These are phyloP conservation scores for Aleiodes sp. DNA, from an alignment of 1,140 invertebrate species.

Conservation along the genomic window DNA sequence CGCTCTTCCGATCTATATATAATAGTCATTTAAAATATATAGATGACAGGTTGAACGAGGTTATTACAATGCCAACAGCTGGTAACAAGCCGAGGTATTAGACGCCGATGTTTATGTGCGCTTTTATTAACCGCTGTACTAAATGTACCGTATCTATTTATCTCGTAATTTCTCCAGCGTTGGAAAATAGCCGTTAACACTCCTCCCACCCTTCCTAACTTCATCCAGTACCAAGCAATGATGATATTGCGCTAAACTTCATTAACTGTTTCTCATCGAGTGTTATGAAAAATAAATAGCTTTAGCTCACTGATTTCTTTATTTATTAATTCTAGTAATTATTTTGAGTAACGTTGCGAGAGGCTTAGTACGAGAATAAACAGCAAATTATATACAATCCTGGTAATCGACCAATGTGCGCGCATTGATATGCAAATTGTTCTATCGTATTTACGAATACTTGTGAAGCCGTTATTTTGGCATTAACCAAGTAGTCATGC, in stretches of 20 bases:
- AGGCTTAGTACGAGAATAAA: no score
- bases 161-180: neutral
- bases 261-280: no score
- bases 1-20: neutral
- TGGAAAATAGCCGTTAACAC: neutral
- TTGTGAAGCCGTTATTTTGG: neutral
- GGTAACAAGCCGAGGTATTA: slow-evolving; percentile 40
- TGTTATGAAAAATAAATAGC: no score
- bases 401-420: no score
- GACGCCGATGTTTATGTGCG: slow-evolving; percentile 45
- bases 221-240: neutral
- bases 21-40: neutral
- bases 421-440: neutral
- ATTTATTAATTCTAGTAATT: no score
- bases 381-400: no score
- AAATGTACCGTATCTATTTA: neutral
- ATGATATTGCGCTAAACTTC: no score
- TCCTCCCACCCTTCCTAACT: neutral
- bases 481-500: slow-evolving; percentile 14
- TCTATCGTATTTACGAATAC: neutral
- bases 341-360: no score
- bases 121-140: slow-evolving; percentile 45
- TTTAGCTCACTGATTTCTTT: no score
- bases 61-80: slow-evolving; percentile 48
- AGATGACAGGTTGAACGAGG: slow-evolving; percentile 43